These are phyloP conservation scores for Pristionchus arcanus DNA, from an alignment of 2,888 invertebrate genomes.

Conservation along the genomic window DNA sequence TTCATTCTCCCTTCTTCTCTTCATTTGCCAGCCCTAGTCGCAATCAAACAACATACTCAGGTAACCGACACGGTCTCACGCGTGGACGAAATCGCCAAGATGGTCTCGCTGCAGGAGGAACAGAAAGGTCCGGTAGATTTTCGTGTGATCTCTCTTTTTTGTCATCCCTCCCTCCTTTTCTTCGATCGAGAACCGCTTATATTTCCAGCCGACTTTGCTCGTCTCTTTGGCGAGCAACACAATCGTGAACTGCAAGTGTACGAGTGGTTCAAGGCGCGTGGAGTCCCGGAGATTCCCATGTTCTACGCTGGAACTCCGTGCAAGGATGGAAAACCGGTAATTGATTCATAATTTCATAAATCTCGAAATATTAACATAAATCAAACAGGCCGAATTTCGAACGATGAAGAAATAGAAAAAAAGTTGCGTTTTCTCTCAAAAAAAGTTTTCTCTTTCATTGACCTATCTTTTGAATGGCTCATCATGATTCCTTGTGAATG, in stretches of 20 bases:
- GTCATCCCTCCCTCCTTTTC: too few species aligned
- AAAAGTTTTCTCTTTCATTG: too few species aligned
- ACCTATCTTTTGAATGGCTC: background rate
- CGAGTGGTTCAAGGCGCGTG: background rate
- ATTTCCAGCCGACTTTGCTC: background rate
- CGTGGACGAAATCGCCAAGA: background rate
- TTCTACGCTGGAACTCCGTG: background rate
- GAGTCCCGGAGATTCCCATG: background rate
- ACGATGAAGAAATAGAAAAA: too few species aligned
- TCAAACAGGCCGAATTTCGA: too few species aligned
- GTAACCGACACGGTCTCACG: background rate
- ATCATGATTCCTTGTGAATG: background rate
- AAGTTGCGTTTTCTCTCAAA: too few species aligned
- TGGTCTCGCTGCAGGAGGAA: background rate
- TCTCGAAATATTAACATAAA: too few species aligned
- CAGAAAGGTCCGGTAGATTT: background rate
- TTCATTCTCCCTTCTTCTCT: too few species aligned
- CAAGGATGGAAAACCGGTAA: background rate
- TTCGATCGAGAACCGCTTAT: background rate
- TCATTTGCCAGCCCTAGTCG: too few species aligned
- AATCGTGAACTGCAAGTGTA: slow-evolving; percentile 32
- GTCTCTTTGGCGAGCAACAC: slow-evolving; percentile 26
- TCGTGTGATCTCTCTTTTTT: background rate
- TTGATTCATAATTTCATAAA: too few species aligned
- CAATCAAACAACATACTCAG: background rate